Percentiles rank a stretch among this genome's conserved stretches.
Conservation (phyloP, 1,140 invertebrate species). For the Drusus annulatus region DNA sequence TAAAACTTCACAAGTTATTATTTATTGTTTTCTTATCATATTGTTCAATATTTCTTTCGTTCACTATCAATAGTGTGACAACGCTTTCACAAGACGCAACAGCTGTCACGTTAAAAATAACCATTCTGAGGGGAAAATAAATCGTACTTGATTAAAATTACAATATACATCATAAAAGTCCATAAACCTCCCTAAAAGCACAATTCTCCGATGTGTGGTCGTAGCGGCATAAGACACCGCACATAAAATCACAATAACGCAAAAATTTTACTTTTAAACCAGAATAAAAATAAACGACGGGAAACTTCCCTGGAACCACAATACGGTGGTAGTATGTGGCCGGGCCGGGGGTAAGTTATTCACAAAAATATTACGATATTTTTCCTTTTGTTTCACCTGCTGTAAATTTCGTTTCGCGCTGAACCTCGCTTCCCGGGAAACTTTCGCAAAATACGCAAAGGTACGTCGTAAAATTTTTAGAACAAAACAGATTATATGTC, state of each 20-base stretch:
- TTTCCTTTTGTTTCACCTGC: constrained; percentile 33
- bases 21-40: no score
- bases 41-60: no score
- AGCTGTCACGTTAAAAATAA: no score
- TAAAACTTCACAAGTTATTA: no score
- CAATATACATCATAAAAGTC: no score
- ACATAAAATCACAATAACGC: not conserved
- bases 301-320: not conserved
- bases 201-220: not conserved
- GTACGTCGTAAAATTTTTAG: constrained; percentile 30
- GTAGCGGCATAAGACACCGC: not conserved
- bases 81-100: no score
- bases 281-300: constrained; percentile 18
- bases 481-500: constrained; percentile 40
- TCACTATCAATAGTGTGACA: no score
- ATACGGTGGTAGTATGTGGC: no score
- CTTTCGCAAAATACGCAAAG: constrained; percentile 21
- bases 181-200: no score
- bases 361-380: constrained; percentile 32
- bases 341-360: constrained; percentile 10
- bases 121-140: no score
- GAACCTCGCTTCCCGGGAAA: not conserved
- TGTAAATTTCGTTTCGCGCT: constrained; percentile 27
- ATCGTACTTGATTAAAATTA: no score
- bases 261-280: constrained; percentile 14